Percentiles rank a stretch among this genome's conserved stretches.
Conservation (phyloP, 2,888 invertebrate genomes). For the Clunio marinus region DNA sequence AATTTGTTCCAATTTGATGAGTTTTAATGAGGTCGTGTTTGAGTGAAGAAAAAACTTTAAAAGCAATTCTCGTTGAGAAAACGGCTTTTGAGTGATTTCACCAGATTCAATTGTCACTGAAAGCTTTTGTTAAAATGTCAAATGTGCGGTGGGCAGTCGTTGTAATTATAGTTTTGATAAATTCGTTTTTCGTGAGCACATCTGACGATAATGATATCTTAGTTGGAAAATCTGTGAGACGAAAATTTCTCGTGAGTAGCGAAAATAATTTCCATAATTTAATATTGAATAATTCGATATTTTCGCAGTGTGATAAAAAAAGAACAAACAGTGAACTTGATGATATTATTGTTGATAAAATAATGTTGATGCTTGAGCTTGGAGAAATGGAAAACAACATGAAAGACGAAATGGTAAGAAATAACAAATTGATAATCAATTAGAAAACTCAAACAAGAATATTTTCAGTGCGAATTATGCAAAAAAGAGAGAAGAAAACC, state of each 20-base stretch:
- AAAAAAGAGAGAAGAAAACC: not conserved
- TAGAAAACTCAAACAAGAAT: no score
- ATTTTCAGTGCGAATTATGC: no score
- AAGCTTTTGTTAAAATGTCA: not conserved
- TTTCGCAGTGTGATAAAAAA: not conserved
- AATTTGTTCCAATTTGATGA: not conserved
- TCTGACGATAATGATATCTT: no score
- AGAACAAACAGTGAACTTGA: not conserved
- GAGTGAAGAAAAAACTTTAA: conserved; percentile 2
- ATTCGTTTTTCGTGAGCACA: no score
- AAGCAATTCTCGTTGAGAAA: not conserved
- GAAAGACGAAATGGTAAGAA: no score
- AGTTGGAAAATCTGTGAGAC: no score
- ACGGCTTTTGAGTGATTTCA: not conserved
- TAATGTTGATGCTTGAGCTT: not conserved
- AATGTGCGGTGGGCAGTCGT: not conserved
- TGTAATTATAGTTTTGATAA: not conserved
- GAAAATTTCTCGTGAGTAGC: not conserved
- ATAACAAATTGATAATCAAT: no score
- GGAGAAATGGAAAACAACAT: no score
- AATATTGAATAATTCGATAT: not conserved
- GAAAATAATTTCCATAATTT: not conserved
- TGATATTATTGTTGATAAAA: not conserved
- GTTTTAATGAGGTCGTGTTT: not conserved
- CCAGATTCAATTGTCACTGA: not conserved